Evolutionary conservation across 1,140 invertebrate species (phyloP), one percentile per base, ranked within the genome.

Genomic region (Bacillus rossius): DNA sequence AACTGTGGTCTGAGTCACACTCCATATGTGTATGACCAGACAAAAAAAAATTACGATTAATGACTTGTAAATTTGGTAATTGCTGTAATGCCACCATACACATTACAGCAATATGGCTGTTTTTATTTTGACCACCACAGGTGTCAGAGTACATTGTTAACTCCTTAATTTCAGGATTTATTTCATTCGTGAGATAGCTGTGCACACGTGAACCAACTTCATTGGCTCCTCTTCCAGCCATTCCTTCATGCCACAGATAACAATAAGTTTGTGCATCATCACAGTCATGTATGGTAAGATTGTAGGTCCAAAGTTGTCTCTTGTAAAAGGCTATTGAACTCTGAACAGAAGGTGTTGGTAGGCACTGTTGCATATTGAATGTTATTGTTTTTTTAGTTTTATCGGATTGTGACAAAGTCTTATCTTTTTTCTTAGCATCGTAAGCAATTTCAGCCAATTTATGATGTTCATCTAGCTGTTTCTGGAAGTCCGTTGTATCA

Each of bases 221-320:
- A 42, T 52, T 59, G 4, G 57, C 38, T 19, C 61, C 61, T 55
- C 17, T 57, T 25, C 38, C 47, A 20, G 26, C 61, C 22, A 45
- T 42, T 41, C 43, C 37, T 17, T 64, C 60, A 64, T 61, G 20
- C 45, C 52, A 58, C 13, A 59, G 23, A 29, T 48, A 67, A 41
- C 55, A 49, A 38, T 62, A 52, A 7, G 56, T 53, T 48, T 60
- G 19, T 7, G 41, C 34, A 13, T 34, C 57, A 22, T 51, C 51
- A 57, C 48, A 49, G 48, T 62, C 53, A 37, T 62, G 61, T 19
- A 60, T 48, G 23, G 41, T 45, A 37, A 64, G 52, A 43, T 63
- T 63, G 29, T 54, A 61, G 19, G 61, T 59, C 42, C 63, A 47
- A 29, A 64, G 55, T 45, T 64, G 58, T 19, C 63, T 25, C 23